Percentiles rank a stretch among this genome's conserved stretches.
phyloP scores from a whole-genome alignment of 1,140 invertebrate genomes.

The Cydia fagiglandana region DNA sequence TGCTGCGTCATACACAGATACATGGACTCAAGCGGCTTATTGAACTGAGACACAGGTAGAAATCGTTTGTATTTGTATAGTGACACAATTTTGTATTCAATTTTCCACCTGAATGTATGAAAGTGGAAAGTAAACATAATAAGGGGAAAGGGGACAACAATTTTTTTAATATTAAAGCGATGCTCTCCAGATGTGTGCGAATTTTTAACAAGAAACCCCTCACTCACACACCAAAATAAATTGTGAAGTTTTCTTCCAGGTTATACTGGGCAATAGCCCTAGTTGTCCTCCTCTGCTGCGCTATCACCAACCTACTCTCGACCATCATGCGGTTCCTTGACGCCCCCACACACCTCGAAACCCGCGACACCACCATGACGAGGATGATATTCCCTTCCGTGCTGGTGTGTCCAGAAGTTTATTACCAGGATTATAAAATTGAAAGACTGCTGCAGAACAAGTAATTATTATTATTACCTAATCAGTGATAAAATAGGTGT shows the following conservation, averaged over 20 bases:
- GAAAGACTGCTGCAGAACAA: constrained; percentile 45
- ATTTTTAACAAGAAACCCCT: too few relatives aligned
- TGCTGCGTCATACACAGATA: background rate
- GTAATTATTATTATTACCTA: too few relatives aligned
- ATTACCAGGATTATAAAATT: constrained; percentile 46
- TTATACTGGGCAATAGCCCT: constrained; percentile 7
- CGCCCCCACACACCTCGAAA: constrained; percentile 52
- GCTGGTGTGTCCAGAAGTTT: constrained; percentile 52
- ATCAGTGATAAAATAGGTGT: too few relatives aligned
- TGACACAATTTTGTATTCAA: too few relatives aligned
- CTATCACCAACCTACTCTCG: constrained; percentile 35
- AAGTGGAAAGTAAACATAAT: too few relatives aligned
- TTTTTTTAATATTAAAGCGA: too few relatives aligned
- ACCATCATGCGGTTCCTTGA: constrained; percentile 46
- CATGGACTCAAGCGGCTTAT: background rate
- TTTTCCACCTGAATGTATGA: too few relatives aligned
- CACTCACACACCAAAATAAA: too few relatives aligned
- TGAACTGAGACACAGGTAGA: background rate
- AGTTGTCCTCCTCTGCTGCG: background rate
- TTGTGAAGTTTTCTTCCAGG: background rate
- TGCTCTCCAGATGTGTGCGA: too few relatives aligned
- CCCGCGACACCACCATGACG: constrained; percentile 22
- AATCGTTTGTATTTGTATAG: background rate
- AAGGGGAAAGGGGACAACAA: too few relatives aligned
- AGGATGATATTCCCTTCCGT: constrained; percentile 49